Evolutionary conservation across 2,113 vertebrate species (phyloP).

Genomic region (Oncorhynchus mykiss): DNA sequence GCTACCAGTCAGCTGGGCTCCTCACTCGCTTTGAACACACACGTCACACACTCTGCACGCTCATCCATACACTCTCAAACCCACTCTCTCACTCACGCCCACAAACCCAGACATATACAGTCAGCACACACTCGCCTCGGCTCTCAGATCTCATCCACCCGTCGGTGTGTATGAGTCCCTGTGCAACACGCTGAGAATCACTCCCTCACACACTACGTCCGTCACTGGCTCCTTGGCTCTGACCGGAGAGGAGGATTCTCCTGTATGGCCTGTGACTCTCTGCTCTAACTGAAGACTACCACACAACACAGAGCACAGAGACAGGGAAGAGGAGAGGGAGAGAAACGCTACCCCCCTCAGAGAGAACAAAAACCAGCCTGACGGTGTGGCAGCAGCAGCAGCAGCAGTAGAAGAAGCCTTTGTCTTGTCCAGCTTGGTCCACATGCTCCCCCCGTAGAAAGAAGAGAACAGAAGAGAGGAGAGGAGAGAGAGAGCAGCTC

Average conservation of each 20-base stretch:
- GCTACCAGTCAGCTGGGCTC: slow-evolving; percentile 65
- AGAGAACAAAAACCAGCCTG: slow-evolving; percentile 64
- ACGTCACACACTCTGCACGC: slow-evolving; percentile 22
- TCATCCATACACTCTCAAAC: not conserved
- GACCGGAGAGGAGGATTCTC: too few species aligned
- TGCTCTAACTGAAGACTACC: too few species aligned
- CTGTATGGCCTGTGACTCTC: too few species aligned
- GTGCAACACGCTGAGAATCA: not conserved
- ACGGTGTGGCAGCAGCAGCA: slow-evolving; percentile 47
- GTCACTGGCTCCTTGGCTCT: too few species aligned
- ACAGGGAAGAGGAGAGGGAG: slow-evolving; percentile 11
- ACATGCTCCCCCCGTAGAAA: slow-evolving; percentile 28
- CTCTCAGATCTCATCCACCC: slow-evolving; percentile 9
- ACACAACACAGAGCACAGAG: not conserved
- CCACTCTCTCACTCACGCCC: not conserved
- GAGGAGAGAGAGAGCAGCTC: slow-evolving; percentile 5
- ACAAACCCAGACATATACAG: not conserved
- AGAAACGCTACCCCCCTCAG: slow-evolving; percentile 47
- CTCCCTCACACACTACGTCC: too few species aligned
- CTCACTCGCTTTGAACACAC: slow-evolving; percentile 53
- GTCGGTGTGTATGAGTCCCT: not conserved
- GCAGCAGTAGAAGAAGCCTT: slow-evolving; percentile 25
- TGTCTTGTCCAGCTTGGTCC: slow-evolving; percentile 36
- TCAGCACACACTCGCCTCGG: slow-evolving; percentile 16
- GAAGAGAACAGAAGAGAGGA: not conserved